Percentiles rank a stretch among this genome's conserved stretches.
Conservation (phyloP, 2,888 invertebrate genomes). For the Arge pagana region DNA sequence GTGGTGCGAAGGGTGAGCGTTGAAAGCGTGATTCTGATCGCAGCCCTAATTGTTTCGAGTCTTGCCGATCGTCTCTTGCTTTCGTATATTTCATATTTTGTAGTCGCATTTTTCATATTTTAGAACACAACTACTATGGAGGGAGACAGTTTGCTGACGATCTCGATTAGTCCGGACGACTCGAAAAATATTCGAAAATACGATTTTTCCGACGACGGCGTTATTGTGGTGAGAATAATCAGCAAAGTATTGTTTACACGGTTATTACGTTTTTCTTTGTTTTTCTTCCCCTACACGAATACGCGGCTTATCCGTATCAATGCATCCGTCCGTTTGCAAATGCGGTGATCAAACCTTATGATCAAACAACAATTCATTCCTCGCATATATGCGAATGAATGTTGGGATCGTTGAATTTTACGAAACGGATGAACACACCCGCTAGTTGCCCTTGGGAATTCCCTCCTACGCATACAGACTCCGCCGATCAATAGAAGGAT, state of each 20-base stretch:
- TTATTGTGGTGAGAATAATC: constrained; percentile 48
- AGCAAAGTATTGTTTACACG: too few relatives aligned
- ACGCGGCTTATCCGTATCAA: neutral
- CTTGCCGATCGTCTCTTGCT: too few relatives aligned
- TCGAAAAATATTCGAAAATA: constrained; percentile 56
- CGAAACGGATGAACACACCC: too few relatives aligned
- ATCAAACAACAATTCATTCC: too few relatives aligned
- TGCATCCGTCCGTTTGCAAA: neutral
- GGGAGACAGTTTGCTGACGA: constrained; percentile 60
- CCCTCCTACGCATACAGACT: too few relatives aligned
- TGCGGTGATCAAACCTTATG: neutral
- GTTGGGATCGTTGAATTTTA: too few relatives aligned
- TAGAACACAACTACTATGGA: constrained; percentile 64
- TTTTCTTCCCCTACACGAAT: neutral
- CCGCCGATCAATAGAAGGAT: too few relatives aligned
- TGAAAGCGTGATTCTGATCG: too few relatives aligned
- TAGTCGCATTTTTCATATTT: neutral
- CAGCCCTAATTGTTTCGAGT: too few relatives aligned
- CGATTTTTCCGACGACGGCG: constrained; percentile 54
- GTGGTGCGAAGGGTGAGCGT: too few relatives aligned
- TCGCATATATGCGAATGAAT: too few relatives aligned
- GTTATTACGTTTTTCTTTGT: neutral
- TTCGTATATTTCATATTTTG: neutral
- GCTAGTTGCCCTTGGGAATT: too few relatives aligned
- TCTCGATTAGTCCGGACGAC: constrained; percentile 54